Base-by-base conservation (phyloP, 2,797 vertebrate species). In the Rhyacichthys aspro region DNA sequence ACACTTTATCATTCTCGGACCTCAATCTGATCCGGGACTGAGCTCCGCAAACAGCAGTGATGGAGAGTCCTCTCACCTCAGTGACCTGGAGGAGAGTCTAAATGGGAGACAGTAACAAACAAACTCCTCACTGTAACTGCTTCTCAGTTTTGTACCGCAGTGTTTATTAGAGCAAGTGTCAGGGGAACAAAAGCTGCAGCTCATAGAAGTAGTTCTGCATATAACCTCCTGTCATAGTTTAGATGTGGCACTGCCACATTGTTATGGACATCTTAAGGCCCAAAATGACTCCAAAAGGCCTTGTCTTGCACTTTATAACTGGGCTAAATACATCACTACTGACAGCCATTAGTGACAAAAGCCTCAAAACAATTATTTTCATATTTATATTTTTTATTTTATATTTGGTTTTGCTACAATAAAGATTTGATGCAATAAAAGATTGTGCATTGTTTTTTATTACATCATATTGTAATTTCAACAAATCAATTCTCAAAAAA, bases 221-320 rank as follows among this genome's bases (percentile, higher is more conserved):
- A 3, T 5, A 6, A 42, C 38, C 19, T 59, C 16, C 38, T 50
- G 55, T 42, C 38, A 36, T 71, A 74, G 71, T 52, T 45, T 63
- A 84, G 71, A 66, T 46, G 61, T 49, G 76, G 63, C 54, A 57
- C 61, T 61, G 69, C 60, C 67, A 63, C 15, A 34, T 64, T 7
- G 55, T 43, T 9, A 56, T 41, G 38, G 50, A 37, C 60, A 67
- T 53, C 33, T 10, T 53, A 5, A 58, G 70, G 58, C 66, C 62
- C 63, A 1, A 5, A 41, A 67, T 60, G 62, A 59, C 72, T 70
- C n/a, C 16, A 10, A 33, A n/a, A 71, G 77, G 70, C 63, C 63
- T 73, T 81, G 70, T 59, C 55, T 79, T 86, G 92, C 93, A 94
- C 93, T 94, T 94, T 93, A 93, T 28, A 71, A 76, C 42, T 63